Conservation (phyloP, 2,113 vertebrate genomes). For the Megaleporinus macrocephalus region DNA sequence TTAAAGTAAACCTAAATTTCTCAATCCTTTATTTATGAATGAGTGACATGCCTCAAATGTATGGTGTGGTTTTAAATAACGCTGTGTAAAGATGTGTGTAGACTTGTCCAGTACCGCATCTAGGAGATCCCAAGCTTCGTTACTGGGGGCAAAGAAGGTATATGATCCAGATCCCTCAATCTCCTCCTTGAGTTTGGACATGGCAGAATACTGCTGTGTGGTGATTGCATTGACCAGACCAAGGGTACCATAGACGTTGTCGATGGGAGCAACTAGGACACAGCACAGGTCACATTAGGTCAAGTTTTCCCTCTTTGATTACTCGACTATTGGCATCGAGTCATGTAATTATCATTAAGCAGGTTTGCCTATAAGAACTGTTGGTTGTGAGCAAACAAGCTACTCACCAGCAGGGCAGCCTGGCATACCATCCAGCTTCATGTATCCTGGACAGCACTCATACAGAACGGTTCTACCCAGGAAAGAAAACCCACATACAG, state of each 20-base stretch:
- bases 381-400: background rate
- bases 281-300: background rate
- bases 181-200: conserved; percentile 86
- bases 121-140: conserved; percentile 92
- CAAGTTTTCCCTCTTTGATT: background rate
- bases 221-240: conserved; percentile 85
- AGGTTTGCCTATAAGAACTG: background rate
- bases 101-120: conserved; percentile 76
- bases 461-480: conserved; percentile 87
- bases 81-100: background rate
- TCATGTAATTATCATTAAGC: background rate
- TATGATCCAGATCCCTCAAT: conserved; percentile 92
- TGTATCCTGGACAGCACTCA: conserved; percentile 97
- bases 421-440: conserved; percentile 85
- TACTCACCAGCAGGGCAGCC: conserved; percentile 95
- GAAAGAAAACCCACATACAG: conserved; percentile 14
- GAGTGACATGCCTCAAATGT: no score
- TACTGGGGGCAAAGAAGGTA: conserved; percentile 95
- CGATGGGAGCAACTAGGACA: conserved; percentile 89
- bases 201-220: conserved; percentile 86
- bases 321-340: background rate
- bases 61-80: background rate
- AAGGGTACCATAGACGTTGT: conserved; percentile 90
- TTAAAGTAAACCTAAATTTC: no score
- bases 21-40: background rate